Conservation (phyloP, 2,888 invertebrate genomes). For the Diachrysia chrysitis region DNA sequence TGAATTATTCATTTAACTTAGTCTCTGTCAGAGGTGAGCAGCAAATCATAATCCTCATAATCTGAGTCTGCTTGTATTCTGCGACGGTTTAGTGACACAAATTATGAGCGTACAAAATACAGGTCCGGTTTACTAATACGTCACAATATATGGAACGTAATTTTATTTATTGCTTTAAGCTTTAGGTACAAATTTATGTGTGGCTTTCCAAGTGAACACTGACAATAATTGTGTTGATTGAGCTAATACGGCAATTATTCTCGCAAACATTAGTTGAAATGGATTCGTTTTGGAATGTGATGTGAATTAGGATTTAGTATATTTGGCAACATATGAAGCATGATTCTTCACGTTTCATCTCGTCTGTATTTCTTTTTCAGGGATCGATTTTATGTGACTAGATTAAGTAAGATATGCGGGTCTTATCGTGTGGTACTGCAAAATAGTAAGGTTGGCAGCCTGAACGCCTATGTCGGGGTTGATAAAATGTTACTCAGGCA, state of each 20-base stretch:
- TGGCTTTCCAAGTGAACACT: constrained; percentile 16
- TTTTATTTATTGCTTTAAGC: constrained; percentile 28
- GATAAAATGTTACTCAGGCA: background rate
- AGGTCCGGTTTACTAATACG: constrained; percentile 28
- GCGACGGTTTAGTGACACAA: constrained; percentile 51
- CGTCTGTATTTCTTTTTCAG: background rate
- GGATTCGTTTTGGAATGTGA: background rate
- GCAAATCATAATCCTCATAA: constrained; percentile 61
- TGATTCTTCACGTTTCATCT: background rate
- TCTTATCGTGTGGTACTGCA: background rate
- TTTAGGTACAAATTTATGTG: constrained; percentile 22
- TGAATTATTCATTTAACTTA: constrained; percentile 62
- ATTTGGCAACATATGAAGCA: background rate
- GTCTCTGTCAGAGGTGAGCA: constrained; percentile 50
- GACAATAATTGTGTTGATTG: constrained; percentile 25
- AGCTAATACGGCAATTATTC: constrained; percentile 9
- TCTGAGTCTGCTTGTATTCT: constrained; percentile 46
- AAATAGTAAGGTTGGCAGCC: constrained; percentile 1
- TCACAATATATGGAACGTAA: constrained; percentile 22
- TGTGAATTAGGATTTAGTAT: background rate
- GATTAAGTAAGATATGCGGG: background rate
- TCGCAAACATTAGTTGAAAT: constrained; percentile 11
- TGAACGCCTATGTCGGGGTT: background rate
- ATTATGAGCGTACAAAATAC: constrained; percentile 41
- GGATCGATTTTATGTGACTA: constrained; percentile 1